Evolutionary conservation across 2,113 vertebrate species (phyloP).

Genomic region (Plecturocebus donacophilus): DNA sequence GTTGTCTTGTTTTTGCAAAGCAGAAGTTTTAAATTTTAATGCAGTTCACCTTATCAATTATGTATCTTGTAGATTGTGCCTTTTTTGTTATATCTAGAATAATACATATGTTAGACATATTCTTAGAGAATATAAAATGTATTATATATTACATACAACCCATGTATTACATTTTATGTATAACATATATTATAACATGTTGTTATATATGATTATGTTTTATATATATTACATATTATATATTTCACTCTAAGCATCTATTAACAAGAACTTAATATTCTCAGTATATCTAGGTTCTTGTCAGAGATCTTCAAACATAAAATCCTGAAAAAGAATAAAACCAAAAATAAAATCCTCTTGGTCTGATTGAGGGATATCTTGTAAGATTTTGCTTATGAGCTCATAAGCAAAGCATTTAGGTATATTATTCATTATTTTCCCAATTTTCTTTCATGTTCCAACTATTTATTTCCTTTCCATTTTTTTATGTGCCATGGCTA

Average conservation of each 20-base stretch:
- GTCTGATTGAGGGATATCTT: neutral
- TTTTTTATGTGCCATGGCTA: neutral
- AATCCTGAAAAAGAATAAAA: neutral
- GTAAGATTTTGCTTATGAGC: neutral
- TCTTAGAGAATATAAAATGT: too few relatives aligned
- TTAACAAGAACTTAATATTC: neutral
- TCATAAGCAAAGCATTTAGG: neutral
- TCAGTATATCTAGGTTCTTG: neutral
- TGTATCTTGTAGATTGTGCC: neutral
- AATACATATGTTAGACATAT: too few relatives aligned
- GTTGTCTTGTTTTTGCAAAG: neutral
- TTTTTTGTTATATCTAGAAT: neutral
- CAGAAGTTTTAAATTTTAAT: neutral
- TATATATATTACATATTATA: neutral
- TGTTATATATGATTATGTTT: too few relatives aligned
- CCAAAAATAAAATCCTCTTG: neutral
- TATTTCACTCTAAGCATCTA: neutral
- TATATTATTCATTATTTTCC: neutral
- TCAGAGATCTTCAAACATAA: neutral
- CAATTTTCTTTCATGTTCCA: neutral
- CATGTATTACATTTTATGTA: too few relatives aligned
- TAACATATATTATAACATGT: too few relatives aligned
- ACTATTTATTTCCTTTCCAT: neutral
- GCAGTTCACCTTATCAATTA: neutral
- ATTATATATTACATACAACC: too few relatives aligned